phyloP scores from a whole-genome alignment of 37 sponge, comb jelly and placozoan species.

The Amphimedon queenslandica region DNA sequence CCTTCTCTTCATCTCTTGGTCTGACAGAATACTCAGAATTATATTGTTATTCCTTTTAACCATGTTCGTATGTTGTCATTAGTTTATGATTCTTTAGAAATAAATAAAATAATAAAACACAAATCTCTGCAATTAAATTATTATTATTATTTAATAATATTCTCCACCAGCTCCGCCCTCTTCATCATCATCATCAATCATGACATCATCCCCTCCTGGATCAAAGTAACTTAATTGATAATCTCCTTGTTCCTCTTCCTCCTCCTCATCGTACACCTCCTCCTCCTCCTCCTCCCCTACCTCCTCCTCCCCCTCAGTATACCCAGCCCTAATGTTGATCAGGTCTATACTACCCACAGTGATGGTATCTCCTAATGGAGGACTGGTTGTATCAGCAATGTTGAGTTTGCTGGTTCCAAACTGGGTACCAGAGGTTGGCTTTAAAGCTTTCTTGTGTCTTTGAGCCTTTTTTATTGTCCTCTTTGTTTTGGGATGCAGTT shows the following conservation, averaged over 20 bases:
- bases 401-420: not conserved
- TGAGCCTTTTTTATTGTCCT: conserved; percentile 23
- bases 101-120: no score
- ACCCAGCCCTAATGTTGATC: not conserved
- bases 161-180: conserved; percentile 85
- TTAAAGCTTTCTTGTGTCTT: not conserved
- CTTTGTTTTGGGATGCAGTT: conserved; percentile 10
- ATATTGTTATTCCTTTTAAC: no score
- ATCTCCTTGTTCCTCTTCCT: conserved; percentile 66
- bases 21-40: no score
- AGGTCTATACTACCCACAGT: not conserved
- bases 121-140: no score
- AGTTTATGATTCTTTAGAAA: no score
- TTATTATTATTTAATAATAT: no score
- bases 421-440: conserved; percentile 2
- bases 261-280: conserved; percentile 59
- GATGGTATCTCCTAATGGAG: not conserved
- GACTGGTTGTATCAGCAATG: not conserved
- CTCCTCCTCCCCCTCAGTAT: conserved; percentile 15
- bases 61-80: no score
- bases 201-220: conserved; percentile 70
- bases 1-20: no score
- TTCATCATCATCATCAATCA: conserved; percentile 65
- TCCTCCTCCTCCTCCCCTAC: conserved; percentile 33
- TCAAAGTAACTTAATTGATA: conserved; percentile 80